These are phyloP conservation scores for Amblyteles armatorius DNA, from an alignment of 2,888 invertebrate species.

Conservation along the genomic window DNA sequence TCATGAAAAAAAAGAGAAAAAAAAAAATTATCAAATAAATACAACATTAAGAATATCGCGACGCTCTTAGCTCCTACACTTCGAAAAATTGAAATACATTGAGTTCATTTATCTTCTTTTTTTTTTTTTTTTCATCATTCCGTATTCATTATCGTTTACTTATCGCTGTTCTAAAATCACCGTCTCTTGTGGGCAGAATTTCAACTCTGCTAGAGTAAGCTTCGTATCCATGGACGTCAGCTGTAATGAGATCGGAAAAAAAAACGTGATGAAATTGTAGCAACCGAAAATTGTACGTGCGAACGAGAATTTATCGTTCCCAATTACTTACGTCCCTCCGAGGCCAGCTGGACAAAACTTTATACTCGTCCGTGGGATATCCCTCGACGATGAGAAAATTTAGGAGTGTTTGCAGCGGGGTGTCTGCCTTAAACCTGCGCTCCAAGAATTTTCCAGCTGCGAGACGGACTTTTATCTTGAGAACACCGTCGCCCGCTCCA, in stretches of 20 bases:
- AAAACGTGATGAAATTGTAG: constrained; percentile 18
- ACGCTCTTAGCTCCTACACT: constrained; percentile 80
- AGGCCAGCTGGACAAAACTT: constrained; percentile 97
- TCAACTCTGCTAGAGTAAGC: constrained; percentile 92
- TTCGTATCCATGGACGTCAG: constrained; percentile 91
- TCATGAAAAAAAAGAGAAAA: constrained; percentile 56
- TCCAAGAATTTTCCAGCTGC: constrained; percentile 92
- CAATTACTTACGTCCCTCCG: constrained; percentile 94
- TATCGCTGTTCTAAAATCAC: constrained; percentile 97
- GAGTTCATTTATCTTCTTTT: constrained; percentile 52
- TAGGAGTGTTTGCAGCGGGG: constrained; percentile 90
- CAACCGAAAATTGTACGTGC: not conserved
- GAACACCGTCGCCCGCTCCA: constrained; percentile 86
- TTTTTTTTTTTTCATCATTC: constrained; percentile 27
- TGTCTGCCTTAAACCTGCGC: constrained; percentile 90
- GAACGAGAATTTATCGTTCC: not conserved
- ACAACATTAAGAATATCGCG: constrained; percentile 81
- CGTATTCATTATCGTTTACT: constrained; percentile 80
- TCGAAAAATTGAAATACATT: constrained; percentile 67
- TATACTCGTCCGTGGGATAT: constrained; percentile 94
- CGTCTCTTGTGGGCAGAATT: constrained; percentile 97
- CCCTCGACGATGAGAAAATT: constrained; percentile 96
- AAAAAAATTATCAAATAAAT: constrained; percentile 83
- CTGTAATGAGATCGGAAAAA: constrained; percentile 85
- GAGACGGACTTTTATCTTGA: constrained; percentile 92